Base-by-base conservation (phyloP, 2,888 invertebrate genomes). In the Rhogogaster chlorosoma region DNA sequence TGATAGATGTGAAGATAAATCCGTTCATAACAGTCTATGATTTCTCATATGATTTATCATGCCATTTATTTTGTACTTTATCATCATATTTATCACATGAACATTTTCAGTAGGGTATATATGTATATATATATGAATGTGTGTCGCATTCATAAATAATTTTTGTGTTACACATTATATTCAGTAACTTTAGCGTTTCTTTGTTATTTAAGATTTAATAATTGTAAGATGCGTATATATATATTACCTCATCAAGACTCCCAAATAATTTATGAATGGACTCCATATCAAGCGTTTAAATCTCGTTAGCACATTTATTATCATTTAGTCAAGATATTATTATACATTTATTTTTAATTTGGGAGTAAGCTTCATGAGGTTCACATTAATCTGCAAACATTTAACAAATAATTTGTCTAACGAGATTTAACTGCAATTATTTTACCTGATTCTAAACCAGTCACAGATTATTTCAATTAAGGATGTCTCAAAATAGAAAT, bases 351-450 rank as follows among this genome's bases (percentile, higher is more conserved):
- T 78, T 49, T 87, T 86, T 85, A 93, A 93, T 93, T 93, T 93
- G 93, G 93, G 93, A 93, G 93, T 90, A 90, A 86, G 89, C 93
- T 93, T 93, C 91, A 93, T 92, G 93, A 93, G 93, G 93, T 90
- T 93, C 88, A 91, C 93, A 92, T 67, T 86, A 82, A 77, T 87
- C 70, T 85, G 87, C 86, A 85, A 86, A 86, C 84, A 88, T 84
- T 86, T 83, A 84, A 77, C 78, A 53, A 53, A 86, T 80, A 80
- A 86, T 88, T 92, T 89, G 89, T 93, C 93, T 93, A 93, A 93
- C 93, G 93, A 93, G 93, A 93, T 93, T 93, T 93, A 93, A 93
- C 91, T 92, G 93, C 93, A 90, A 89, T 90, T 75, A 38, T 83
- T n/a, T 36, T 0, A 67, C 12, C 67, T 70, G 70, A 71, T 67